These are phyloP conservation scores for Coccyzus lansbergi DNA, from an alignment of 2,797 vertebrate species.

Conservation along the genomic window DNA sequence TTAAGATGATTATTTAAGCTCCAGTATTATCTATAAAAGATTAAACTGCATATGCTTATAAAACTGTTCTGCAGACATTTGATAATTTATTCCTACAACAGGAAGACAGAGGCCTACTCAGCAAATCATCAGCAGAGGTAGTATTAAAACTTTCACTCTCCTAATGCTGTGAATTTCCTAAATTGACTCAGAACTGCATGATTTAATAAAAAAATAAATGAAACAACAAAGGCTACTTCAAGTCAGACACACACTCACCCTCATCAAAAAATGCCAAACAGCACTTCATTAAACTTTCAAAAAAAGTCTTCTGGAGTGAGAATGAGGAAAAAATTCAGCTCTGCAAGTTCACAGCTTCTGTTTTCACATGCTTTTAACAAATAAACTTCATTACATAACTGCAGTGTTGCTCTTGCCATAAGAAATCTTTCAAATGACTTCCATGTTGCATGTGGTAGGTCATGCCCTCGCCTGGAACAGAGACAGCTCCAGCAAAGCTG, in stretches of 20 bases:
- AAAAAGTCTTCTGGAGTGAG: conserved; percentile 12
- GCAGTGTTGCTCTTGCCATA: neutral
- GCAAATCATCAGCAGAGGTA: neutral
- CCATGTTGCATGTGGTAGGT: conserved; percentile 27
- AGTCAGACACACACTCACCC: neutral
- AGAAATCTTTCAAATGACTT: conserved; percentile 17
- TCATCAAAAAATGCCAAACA: neutral
- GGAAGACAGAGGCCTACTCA: neutral
- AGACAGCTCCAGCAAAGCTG: neutral
- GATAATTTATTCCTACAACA: neutral
- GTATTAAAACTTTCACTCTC: neutral
- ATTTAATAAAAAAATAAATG: neutral
- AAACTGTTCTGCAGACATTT: neutral
- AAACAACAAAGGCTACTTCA: neutral
- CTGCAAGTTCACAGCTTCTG: conserved; percentile 49
- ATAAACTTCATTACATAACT: neutral
- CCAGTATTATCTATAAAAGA: neutral
- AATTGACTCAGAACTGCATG: neutral
- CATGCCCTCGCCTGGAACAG: neutral
- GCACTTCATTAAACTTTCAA: neutral
- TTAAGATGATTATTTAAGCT: neutral
- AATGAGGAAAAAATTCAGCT: conserved; percentile 25
- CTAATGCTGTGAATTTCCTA: neutral
- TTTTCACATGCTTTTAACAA: conserved; percentile 33
- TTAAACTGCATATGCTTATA: neutral